Conservation (phyloP, 53 echinoderm and acorn worm genomes). For the Temnopleurus reevesii region DNA sequence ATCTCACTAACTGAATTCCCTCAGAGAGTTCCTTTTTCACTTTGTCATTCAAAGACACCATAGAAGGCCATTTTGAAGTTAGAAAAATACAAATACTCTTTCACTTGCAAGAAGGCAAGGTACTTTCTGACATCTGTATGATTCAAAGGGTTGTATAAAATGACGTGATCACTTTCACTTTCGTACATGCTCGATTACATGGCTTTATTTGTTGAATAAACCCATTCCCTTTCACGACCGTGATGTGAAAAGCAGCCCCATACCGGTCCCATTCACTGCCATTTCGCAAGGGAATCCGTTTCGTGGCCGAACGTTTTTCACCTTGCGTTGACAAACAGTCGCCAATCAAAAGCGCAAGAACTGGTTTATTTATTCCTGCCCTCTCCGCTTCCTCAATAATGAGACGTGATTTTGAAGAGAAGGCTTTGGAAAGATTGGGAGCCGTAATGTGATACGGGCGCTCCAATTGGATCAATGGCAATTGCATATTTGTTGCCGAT, state of each 20-base stretch:
- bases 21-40: neutral
- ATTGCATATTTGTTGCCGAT: constrained; percentile 2
- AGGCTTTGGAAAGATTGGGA: constrained; percentile 9
- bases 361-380: constrained; percentile 15
- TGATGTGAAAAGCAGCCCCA: neutral
- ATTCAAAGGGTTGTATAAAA: constrained; percentile 25
- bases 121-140: constrained; percentile 33
- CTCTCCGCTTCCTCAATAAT: constrained; percentile 15
- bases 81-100: neutral
- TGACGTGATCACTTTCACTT: constrained; percentile 11
- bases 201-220: constrained; percentile 32
- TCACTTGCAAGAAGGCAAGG: constrained; percentile 15
- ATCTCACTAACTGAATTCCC: neutral
- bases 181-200: constrained; percentile 4
- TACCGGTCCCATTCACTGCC: neutral
- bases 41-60: neutral
- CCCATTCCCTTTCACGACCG: neutral
- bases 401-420: constrained; percentile 19
- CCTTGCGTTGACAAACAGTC: constrained; percentile 10
- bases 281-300: neutral
- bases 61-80: neutral
- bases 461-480: neutral
- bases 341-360: constrained; percentile 9
- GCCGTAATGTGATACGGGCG: neutral
- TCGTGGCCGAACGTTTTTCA: neutral